Base-by-base conservation (phyloP, 2,113 vertebrate genomes). In the Poecilia latipinna region DNA sequence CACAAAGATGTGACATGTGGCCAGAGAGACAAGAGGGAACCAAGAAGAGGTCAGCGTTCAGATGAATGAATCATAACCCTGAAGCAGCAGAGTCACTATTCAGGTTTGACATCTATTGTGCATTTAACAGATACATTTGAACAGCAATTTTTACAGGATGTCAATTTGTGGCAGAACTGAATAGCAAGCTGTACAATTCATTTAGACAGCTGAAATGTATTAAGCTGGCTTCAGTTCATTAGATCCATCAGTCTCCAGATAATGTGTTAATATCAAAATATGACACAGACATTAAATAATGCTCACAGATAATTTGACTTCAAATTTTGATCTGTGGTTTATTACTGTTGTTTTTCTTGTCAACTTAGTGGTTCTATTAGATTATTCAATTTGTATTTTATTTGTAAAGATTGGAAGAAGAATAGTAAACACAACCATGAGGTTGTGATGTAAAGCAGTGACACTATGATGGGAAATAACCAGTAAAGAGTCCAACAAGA, bases 1-100 rank as follows among this genome's bases (percentile, higher is more conserved):
- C 68, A 87, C 88, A 83, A 85, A 54, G 68, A 80, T 33, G 71
- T 75, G 79, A 85, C 85, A 79, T 79, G 83, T 85, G 83, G 83
- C 70, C 63, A 70, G 74, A 77, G 29, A 76, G 65, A 39, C 15
- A 72, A 33, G 70, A 74, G 72, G 74, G 61, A 61, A 69, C 70
- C 42, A 70, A 6, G 31, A 31, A 69, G 77, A 57, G 75, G 83
- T 65, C 77, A 80, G 39, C 77, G 80, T 64, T 89, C 73, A 78
- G 54, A 48, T 72, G 60, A 78, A 85, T 82, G 57, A 85, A 79
- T 77, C 69, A 82, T 70, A 70, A 65, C 73, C 17, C 10, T 37
- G 64, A 24, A 66, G 54, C 44, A 57, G 8, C 24, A 13, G 19
- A 7, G 44, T 48, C 62, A 72, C 70, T 68, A 29, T 61, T 82